Evolutionary conservation across 2,888 invertebrate species (phyloP), one percentile per base, ranked within the genome.

Genomic region (Steinernema scapterisci): DNA sequence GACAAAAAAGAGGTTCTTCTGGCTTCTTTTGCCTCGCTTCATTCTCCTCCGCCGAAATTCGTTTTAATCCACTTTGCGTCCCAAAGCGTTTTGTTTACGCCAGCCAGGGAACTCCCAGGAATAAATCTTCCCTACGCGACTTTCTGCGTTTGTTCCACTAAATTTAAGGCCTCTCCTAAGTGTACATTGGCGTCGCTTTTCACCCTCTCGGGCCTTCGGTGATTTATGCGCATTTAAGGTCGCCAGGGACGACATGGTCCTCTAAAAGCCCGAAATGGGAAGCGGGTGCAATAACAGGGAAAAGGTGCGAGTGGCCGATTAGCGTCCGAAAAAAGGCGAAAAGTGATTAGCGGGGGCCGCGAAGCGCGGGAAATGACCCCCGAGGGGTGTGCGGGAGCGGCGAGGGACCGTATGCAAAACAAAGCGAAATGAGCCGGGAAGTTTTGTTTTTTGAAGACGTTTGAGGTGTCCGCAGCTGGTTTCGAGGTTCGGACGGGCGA

Each of bases 21-120:
- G 27, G 63, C 25, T 27, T 27, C 63, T 25, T n/a, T 31, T n/a
- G 31, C 27, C 63, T 31, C n/a, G n/a, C n/a, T n/a, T n/a, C n/a
- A n/a, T n/a, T n/a, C n/a, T n/a, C n/a, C 27, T 63, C n/a, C 23
- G 48, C 38, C 31, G 63, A 63, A 25, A 63, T 25, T 63, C 31
- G 7, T 25, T 31, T 31, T 63, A 63, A 63, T 63, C 63, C 63
- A 63, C 63, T 63, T 63, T 63, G 63, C 31, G 25, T 1, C 27
- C 19, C 23, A 25, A 63, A 63, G 31, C 63, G 31, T 25, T 63
- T 63, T 63, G 63, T 63, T 63, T 63, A 63, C 38, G 23, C 13
- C 21, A 6, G 21, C 5, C 5, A 3, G 54, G 19, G 48, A 48
- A 11, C 54, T 1, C 16, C 6, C 31, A 9, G 16, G 16, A 27